Evolutionary conservation across 2,797 vertebrate genomes (phyloP), one percentile per base, ranked within the genome.

Genomic region (Paedocypris micromegethes): DNA sequence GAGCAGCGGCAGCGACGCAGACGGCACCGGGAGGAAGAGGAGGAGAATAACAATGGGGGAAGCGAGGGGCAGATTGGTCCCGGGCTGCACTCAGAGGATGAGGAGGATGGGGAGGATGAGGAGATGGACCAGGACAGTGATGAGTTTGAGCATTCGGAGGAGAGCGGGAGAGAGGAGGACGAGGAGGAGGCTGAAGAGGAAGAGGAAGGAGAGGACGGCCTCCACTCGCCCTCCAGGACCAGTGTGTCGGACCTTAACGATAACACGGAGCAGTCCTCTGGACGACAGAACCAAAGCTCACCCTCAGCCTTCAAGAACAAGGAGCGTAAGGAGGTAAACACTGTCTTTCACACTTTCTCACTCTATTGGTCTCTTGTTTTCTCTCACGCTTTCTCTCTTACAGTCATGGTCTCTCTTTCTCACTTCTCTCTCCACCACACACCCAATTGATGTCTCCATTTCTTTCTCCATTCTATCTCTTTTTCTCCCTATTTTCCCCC

Each of bases 101-200:
- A 76, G 5, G 80, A 74, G 9, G 88, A 86, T 57, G 87, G 88
- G 6, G 88, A 93, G 0, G 95, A 97, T 80, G 94, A 94, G 76
- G 96, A 98, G 80, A 99, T 99, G 97, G 97, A 99, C 88, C 97
- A 99, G 86, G 95, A 98, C 84, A 99, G 96, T 61, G 97, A 99
- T 83, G 95, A 98, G 68, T 98, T 96, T 83, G 95, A 98, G 79
- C 94, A 93, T 60, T 97, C 95, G 7, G 94, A 88, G 5, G 96
- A 97, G 83, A 97, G 95, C 67, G 92, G 91, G 70, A 90, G 92
- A 77, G 94, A 96, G 76, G 91, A 97, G 79, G 94, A 95, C 75
- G 91, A 91, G 63, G 91, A 92, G 70, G 91, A 91, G 45, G 92
- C 92, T 69, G 95, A 97, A 72, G 94, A 94, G 69, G 93, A 93